phyloP scores from a whole-genome alignment of 2,888 invertebrate species.

The Leptopilina drosophilae region DNA sequence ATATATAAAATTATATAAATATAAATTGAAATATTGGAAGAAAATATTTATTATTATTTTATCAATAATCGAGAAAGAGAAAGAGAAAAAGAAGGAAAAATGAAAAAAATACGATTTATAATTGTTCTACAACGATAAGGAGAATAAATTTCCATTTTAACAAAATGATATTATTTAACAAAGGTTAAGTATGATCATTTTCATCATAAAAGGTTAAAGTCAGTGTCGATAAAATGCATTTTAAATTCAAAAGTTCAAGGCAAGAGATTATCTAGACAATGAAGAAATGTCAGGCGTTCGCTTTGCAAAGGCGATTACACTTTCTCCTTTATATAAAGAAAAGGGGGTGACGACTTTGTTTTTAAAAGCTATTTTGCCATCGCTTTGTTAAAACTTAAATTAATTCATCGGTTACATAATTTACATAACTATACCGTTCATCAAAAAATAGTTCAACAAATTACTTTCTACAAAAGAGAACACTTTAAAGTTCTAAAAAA shows the following conservation, averaged over 20 bases:
- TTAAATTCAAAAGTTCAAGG: constrained; percentile 34
- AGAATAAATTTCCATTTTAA: neutral
- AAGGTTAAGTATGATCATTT: constrained; percentile 14
- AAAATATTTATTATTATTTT: too few relatives aligned
- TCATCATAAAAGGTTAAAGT: neutral
- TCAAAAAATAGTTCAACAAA: too few relatives aligned
- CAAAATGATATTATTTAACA: neutral
- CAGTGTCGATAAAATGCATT: constrained; percentile 24
- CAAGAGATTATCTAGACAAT: constrained; percentile 9
- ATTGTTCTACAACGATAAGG: neutral
- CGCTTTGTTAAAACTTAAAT: constrained; percentile 11
- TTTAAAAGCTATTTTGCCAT: neutral
- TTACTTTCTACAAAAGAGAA: too few relatives aligned
- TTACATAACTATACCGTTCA: too few relatives aligned
- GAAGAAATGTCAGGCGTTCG: constrained; percentile 17
- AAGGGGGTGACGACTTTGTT: neutral
- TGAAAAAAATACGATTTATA: neutral
- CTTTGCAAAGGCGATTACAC: constrained; percentile 18
- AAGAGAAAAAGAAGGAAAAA: neutral
- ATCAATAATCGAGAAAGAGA: too few relatives aligned
- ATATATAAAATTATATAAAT: too few relatives aligned
- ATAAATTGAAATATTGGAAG: too few relatives aligned
- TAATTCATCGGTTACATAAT: neutral
- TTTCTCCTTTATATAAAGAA: neutral
- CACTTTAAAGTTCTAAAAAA: too few relatives aligned